Evolutionary conservation across 2,888 invertebrate genomes (phyloP), one percentile per base, ranked within the genome.

Genomic region (Cephus rjabovi): DNA sequence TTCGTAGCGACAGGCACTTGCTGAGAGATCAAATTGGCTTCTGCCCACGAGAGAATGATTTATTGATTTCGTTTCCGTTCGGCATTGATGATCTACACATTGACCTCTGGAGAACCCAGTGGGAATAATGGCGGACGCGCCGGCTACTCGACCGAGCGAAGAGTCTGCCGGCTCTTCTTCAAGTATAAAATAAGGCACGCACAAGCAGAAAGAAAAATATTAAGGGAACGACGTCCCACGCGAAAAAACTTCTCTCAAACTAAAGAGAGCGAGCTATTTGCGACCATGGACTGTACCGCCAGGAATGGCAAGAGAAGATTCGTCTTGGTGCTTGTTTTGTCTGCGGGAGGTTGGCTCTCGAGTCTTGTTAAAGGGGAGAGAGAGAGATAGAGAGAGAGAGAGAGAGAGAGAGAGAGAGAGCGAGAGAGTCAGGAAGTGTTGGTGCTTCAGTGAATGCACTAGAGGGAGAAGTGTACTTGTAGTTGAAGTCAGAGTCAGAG

Each of bases 241-340:
- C 23, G 56, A 56, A 56, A 56, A 56, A 56, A 56, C 56, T 56
- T 56, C 23, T 56, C 9, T 56, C 9, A 15, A 23, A 23, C 23
- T 23, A 23, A 56, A 56, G 56, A 56, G 56, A 23, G 23, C 56
- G 23, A 23, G 56, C 56, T 23, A 23, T 76, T 35, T 81, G 71
- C 80, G 69, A 69, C 77, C 74, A 68, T 56, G 70, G 83, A 83
- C 83, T 83, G 83, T 83, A 83, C 82, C 82, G 30, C 71, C 34
- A 35, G 73, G 12, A 34, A n/a, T 37, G 12, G 40, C 4, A 30
- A 77, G 83, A 86, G 83, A 85, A 86, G 84, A 82, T 84, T 83
- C 81, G 79, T 83, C 82, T 79, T 81, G 82, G 82, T 81, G 81
- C 83, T 83, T 84, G 85, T 85, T 86, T 86, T 83, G 82, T 84